Conservation (phyloP, 2,888 invertebrate species). For the Drosophila siamana region DNA sequence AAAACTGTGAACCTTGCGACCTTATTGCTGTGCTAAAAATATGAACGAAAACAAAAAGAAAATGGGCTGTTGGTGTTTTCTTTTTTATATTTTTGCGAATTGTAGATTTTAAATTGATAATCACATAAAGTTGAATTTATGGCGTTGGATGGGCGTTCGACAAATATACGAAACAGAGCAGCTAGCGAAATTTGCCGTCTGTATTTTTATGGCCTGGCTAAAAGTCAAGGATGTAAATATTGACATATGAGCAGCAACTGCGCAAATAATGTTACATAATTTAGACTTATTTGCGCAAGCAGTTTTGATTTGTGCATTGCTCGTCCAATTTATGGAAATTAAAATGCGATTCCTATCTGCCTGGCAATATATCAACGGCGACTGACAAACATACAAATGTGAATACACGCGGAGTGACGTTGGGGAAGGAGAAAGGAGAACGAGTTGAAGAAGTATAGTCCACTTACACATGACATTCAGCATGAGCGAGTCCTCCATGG, state of each 20-base stretch:
- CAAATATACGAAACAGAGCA: conserved; percentile 20
- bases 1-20: conserved; percentile 34
- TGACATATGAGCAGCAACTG: conserved; percentile 63
- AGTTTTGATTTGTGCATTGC: conserved; percentile 66
- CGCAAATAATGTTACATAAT: conserved; percentile 71
- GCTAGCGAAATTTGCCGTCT: conserved; percentile 33
- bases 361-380: conserved; percentile 1
- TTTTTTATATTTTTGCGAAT: conserved; percentile 35
- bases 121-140: conserved; percentile 77
- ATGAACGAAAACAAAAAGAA: not conserved
- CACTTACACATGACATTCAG: conserved; percentile 96
- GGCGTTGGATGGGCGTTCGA: conserved; percentile 32
- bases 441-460: conserved; percentile 11
- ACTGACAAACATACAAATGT: not conserved
- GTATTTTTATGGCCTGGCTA: conserved; percentile 58
- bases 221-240: conserved; percentile 67
- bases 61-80: conserved; percentile 11
- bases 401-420: too few relatives aligned
- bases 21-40: conserved; percentile 26
- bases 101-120: conserved; percentile 73
- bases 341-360: conserved; percentile 39
- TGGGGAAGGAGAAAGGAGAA: too few relatives aligned
- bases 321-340: conserved; percentile 65
- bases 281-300: conserved; percentile 70
- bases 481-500: conserved; percentile 92